Base-by-base conservation (phyloP, 2,888 invertebrate genomes). In the Orthosia cruda region DNA sequence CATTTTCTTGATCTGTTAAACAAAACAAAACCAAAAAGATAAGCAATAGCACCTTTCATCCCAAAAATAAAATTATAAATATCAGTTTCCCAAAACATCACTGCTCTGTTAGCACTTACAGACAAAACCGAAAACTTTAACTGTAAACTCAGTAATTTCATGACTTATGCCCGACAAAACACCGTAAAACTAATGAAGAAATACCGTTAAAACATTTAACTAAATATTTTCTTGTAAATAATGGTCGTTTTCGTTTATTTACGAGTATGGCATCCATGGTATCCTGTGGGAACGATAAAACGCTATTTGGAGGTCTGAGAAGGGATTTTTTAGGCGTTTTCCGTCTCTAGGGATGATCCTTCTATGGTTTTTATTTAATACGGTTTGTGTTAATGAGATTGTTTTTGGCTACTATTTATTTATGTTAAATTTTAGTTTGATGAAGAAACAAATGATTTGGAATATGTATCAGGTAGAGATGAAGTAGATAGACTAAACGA, bases 311-410 rank as follows among this genome's bases (percentile, higher is more conserved):
- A 76, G 74, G n/a, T n/a, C n/a, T n/a, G 79, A 74, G 70, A 82
- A n/a, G n/a, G n/a, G n/a, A n/a, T n/a, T 78, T 87, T 87, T 88
- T 85, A 67, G 64, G 71, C 78, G 75, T 73, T 84, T 32, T 20
- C 16, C 45, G 57, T 50, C 80, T 64, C 59, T 49, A 67, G 73
- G 77, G 86, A 80, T 59, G 55, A 76, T 59, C 80, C 65, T 32
- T 55, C 52, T 18, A 40, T 47, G 13, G 40, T 81, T 70, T 71
- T 61, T 72, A 58, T 63, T 47, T 73, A 77, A 63, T 64, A 72
- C 47, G 72, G 45, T 77, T 63, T 55, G 52, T 55, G 55, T 81
- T 77, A 65, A 66, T 40, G 13, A 50, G 77, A 81, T 81, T 71
- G 65, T 69, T 69, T 66, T 55, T n/a, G 13, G 59, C 13, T 4